Evolutionary conservation across 30 jellyfish, hydroid and myxozoan genomes (phyloP).

Genomic region (Haliclystus octoradiatus): DNA sequence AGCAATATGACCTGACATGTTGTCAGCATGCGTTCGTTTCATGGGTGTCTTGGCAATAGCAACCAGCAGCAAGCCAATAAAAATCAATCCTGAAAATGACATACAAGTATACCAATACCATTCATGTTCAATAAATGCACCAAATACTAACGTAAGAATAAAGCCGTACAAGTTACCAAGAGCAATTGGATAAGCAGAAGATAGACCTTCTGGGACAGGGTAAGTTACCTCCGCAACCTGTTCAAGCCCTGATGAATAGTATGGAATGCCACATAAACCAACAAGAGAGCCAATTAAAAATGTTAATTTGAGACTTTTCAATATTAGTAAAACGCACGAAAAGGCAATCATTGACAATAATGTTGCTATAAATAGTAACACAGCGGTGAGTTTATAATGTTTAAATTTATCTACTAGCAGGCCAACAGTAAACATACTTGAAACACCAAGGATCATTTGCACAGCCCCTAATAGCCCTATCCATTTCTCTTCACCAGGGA

Average conservation of each 20-base stretch:
- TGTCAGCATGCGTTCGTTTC: neutral
- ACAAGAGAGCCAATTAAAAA: neutral
- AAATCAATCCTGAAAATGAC: neutral
- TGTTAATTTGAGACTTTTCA: neutral
- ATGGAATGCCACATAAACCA: neutral
- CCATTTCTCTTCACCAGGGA: neutral
- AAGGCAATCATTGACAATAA: neutral
- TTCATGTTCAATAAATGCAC: neutral
- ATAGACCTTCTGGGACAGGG: neutral
- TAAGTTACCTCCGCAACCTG: neutral
- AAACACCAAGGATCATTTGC: neutral
- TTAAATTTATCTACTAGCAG: neutral
- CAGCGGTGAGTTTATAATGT: neutral
- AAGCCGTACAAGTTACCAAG: neutral
- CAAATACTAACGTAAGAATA: neutral
- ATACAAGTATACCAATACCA: neutral
- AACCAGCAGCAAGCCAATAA: neutral
- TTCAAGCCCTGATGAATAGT: neutral
- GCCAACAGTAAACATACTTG: neutral
- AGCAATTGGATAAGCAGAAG: neutral
- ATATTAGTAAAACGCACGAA: neutral
- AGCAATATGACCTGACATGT: too few species aligned
- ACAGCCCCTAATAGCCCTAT: neutral
- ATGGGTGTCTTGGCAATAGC: neutral
- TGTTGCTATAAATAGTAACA: neutral